phyloP scores from a whole-genome alignment of 2,888 invertebrate species.

The Neria commutata region DNA sequence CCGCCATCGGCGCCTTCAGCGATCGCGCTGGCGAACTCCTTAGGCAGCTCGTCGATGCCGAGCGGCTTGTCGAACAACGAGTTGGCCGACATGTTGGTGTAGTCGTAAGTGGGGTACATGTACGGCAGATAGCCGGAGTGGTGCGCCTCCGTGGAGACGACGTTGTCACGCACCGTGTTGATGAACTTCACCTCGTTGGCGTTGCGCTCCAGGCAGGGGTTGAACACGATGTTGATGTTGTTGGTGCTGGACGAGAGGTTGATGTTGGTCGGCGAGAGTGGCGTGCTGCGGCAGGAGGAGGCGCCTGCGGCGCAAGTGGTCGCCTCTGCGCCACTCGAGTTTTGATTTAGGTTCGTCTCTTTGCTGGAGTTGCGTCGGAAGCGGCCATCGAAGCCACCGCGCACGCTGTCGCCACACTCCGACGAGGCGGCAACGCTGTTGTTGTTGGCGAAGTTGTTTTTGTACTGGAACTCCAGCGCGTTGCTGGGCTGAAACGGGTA shows the following conservation, averaged over 20 bases:
- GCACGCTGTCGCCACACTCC: conserved; percentile 44
- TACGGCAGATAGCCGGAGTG: conserved; percentile 56
- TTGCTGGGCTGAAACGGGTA: conserved; percentile 61
- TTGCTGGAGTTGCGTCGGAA: conserved; percentile 52
- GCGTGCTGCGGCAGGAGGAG: conserved; percentile 31
- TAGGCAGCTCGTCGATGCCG: conserved; percentile 56
- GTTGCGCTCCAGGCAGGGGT: conserved; percentile 51
- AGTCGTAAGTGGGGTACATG: conserved; percentile 58
- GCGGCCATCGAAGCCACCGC: conserved; percentile 38
- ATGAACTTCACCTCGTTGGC: conserved; percentile 61
- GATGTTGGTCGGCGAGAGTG: conserved; percentile 55
- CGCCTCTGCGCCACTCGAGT: conserved; percentile 31
- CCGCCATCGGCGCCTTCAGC: conserved; percentile 28
- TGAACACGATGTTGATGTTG: conserved; percentile 60
- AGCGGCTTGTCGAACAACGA: conserved; percentile 57
- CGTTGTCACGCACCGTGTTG: conserved; percentile 50
- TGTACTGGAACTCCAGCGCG: conserved; percentile 60
- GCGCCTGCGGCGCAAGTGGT: conserved; percentile 18
- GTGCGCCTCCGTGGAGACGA: conserved; percentile 53
- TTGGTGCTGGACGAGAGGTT: conserved; percentile 60
- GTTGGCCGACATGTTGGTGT: conserved; percentile 61
- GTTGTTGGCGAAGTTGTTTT: conserved; percentile 58
- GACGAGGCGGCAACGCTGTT: conserved; percentile 40
- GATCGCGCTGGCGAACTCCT: conserved; percentile 35
- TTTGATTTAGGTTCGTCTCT: conserved; percentile 61